phyloP scores from a whole-genome alignment of 2,888 invertebrate genomes.

The Nesidiocoris tenuis region DNA sequence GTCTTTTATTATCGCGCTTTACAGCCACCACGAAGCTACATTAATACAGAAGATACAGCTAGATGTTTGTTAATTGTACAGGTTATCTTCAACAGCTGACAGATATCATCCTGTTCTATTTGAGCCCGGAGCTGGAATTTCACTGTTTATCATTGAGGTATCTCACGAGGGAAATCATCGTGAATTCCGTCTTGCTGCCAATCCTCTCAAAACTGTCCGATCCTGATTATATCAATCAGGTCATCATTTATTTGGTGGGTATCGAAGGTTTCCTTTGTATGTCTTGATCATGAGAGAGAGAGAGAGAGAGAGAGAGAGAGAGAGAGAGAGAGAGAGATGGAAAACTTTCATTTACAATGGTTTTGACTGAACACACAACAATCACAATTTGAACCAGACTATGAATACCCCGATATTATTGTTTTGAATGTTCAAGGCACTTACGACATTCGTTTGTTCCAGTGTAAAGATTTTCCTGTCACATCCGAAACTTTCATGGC shows the following conservation, averaged over 20 bases:
- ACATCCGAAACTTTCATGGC: constrained; percentile 83
- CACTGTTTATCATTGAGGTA: constrained; percentile 77
- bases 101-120: constrained; percentile 77
- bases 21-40: too few species aligned
- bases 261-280: not conserved
- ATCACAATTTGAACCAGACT: too few species aligned
- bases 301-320: too few species aligned
- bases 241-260: constrained; percentile 83
- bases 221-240: constrained; percentile 89
- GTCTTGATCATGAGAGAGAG: too few species aligned
- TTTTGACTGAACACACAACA: too few species aligned
- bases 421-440: too few species aligned
- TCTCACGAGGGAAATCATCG: constrained; percentile 73
- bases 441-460: constrained; percentile 53
- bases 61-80: too few species aligned
- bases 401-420: too few species aligned
- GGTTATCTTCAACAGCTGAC: constrained; percentile 79
- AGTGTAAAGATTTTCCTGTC: constrained; percentile 77
- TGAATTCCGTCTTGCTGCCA: constrained; percentile 70
- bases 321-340: not conserved
- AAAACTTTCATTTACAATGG: too few species aligned
- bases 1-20: too few species aligned
- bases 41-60: too few species aligned
- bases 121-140: constrained; percentile 82
- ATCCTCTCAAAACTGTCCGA: constrained; percentile 73